Conservation (phyloP, 1,140 invertebrate genomes). For the Phenacoccus solenopsis region DNA sequence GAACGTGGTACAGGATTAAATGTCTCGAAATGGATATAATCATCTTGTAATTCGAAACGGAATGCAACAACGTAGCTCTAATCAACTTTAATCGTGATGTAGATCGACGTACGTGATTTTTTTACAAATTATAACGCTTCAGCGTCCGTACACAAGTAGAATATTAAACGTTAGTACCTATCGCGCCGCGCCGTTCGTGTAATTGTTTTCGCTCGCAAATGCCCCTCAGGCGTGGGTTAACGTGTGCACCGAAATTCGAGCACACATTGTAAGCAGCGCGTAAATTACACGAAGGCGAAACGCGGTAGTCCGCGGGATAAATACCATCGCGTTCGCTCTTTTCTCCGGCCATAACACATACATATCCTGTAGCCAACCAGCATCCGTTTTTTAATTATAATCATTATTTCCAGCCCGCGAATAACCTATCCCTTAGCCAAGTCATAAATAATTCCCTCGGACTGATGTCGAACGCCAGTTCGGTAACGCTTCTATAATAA, state of each 20-base stretch:
- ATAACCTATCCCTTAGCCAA: not conserved
- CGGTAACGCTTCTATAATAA: not conserved
- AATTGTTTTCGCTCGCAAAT: not conserved
- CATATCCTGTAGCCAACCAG: not conserved
- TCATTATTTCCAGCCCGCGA: not conserved
- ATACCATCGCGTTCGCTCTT: not conserved
- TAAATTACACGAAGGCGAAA: too few relatives aligned
- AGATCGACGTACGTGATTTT: conserved; percentile 10
- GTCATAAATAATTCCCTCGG: not conserved
- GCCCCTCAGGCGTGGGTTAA: not conserved
- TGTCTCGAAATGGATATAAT: conserved; percentile 15
- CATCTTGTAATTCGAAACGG: conserved; percentile 13
- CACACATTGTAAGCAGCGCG: not conserved
- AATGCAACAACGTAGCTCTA: not conserved
- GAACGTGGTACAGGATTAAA: not conserved
- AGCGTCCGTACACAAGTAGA: not conserved
- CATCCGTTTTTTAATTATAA: conserved; percentile 3
- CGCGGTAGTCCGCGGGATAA: not conserved
- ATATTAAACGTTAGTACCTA: not conserved
- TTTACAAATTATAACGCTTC: conserved; percentile 1
- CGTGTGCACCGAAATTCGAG: not conserved
- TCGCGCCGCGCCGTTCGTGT: not conserved
- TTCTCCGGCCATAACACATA: too few relatives aligned
- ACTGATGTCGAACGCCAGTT: not conserved
- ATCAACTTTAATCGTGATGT: conserved; percentile 11